Base-by-base conservation (phyloP, 2,888 invertebrate genomes). In the Rutpela maculata region DNA sequence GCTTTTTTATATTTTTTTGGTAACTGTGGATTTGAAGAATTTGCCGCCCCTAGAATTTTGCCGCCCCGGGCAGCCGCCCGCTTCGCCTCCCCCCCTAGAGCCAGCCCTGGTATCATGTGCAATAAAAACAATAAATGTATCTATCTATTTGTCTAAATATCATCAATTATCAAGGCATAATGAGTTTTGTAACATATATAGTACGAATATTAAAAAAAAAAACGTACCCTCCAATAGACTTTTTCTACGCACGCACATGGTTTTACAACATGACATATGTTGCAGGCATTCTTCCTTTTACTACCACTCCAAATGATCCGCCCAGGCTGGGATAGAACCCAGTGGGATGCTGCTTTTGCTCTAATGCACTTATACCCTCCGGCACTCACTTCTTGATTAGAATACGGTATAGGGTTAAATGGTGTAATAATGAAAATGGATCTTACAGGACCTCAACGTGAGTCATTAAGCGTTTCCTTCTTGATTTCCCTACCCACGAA, bases 401-500 rank as follows among this genome's bases (percentile, higher is more conserved):
- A 19, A 66, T 43, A 66, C 12, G 6, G 22, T 22, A 5, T 22
- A 38, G 15, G 35, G 43, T 66, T 66, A 66, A 66, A 66, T 43
- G 65, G 65, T 43, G 43, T 19, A 19, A 38, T 66, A 43, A 66
- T 22, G 65, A 66, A 66, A 66, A 43, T 50, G 43, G 65, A 66
- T 38, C 65, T 66, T 43, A 38, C 17, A 38, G 43, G 7, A 66
- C 65, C 43, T 19, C 38, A 66, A 50, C 43, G 18, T 50, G 65
- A 38, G 50, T 66, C 65, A 66, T 66, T 66, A 66, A 63, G 35
- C 18, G 12, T 66, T 66, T 50, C 43, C 65, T 38, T 15, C 17
- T 66, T 43, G 65, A 38, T 66, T 66, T 38, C 18, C 43, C 65
- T 38, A 66, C 18, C 43, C 43, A 17, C 38, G 10, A 38, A 66